Evolutionary conservation across 92 coral and sea anemone genomes (phyloP).

Genomic region (Phenganax marumi): DNA sequence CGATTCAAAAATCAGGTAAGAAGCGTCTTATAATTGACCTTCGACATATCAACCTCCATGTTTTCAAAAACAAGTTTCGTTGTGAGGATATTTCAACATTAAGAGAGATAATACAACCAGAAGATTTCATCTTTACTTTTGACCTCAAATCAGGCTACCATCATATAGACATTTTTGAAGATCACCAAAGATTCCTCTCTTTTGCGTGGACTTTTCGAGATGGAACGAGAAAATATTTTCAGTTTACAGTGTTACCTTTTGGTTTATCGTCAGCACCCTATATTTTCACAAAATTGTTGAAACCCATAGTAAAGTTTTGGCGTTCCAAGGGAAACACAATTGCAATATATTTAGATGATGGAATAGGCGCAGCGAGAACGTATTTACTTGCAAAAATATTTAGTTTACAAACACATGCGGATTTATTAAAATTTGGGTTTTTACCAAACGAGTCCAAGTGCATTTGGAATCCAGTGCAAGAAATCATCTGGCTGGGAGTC

Average conservation of each 20-base stretch:
- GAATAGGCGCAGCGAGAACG: no score
- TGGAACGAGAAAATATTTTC: constrained; percentile 53
- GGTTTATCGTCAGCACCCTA: no score
- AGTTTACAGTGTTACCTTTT: no score
- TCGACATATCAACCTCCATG: constrained; percentile 20
- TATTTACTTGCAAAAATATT: constrained; percentile 29
- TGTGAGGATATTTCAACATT: constrained; percentile 34
- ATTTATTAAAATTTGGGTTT: constrained; percentile 59
- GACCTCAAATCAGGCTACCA: constrained; percentile 33
- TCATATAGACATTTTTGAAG: no score
- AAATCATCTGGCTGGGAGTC: no score
- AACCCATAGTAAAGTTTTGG: no score
- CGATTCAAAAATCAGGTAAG: constrained; percentile 36
- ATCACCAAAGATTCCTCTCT: constrained; percentile 17
- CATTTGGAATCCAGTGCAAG: no score
- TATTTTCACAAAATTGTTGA: no score
- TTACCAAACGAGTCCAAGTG: constrained; percentile 56
- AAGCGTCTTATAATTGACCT: constrained; percentile 35
- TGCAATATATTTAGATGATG: constrained; percentile 35
- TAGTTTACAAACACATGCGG: constrained; percentile 52
- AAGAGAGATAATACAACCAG: constrained; percentile 14
- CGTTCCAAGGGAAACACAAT: constrained; percentile 43
- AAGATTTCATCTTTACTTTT: constrained; percentile 24
- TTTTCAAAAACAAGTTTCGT: constrained; percentile 25
- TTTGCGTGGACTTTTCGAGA: constrained; percentile 33